These are phyloP conservation scores for Drosophila anomelani DNA, from an alignment of 2,888 invertebrate genomes.

Conservation along the genomic window DNA sequence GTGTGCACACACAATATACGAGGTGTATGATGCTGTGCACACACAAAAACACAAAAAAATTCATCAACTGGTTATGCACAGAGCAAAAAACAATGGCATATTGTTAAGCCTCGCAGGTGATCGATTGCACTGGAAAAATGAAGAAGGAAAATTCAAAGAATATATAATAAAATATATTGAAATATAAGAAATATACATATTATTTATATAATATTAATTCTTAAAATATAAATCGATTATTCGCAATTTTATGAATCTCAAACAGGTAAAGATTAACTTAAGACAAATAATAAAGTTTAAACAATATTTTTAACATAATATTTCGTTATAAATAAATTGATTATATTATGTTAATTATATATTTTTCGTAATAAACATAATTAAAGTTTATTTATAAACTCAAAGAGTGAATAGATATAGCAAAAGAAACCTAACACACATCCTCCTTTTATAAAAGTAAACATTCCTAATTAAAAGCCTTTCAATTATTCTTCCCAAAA, in stretches of 20 bases:
- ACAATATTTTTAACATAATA: neutral
- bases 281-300: no score
- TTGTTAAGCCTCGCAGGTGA: neutral
- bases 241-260: no score
- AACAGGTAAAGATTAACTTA: no score
- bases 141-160: neutral
- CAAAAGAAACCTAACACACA: neutral
- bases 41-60: conserved; percentile 13
- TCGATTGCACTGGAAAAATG: neutral
- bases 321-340: neutral
- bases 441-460: neutral
- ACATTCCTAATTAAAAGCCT: no score
- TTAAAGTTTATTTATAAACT: neutral
- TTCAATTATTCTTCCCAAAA: neutral
- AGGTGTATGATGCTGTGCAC: conserved; percentile 25
- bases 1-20: conserved; percentile 23
- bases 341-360: no score
- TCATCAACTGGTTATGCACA: conserved; percentile 8
- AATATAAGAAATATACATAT: neutral
- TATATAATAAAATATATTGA: neutral
- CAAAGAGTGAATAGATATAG: neutral
- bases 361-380: neutral
- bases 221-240: neutral
- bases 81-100: neutral
- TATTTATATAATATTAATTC: neutral